These are phyloP conservation scores for Ruditapes philippinarum DNA, from an alignment of 1,140 invertebrate genomes.

Conservation along the genomic window DNA sequence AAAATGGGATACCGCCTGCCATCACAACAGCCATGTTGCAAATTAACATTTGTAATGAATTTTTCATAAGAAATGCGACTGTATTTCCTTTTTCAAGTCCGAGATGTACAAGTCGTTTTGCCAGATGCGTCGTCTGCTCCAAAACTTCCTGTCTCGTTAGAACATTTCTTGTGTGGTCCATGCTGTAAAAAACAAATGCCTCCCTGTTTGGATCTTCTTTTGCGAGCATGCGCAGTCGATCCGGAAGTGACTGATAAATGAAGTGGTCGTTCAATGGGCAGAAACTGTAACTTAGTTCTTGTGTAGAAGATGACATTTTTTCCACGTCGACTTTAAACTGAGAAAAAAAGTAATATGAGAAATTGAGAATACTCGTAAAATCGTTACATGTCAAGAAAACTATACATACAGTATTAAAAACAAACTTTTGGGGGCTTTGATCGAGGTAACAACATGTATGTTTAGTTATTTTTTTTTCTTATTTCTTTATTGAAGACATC, in stretches of 20 bases:
- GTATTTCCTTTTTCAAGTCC: slow-evolving; percentile 28
- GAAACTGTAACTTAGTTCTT: slow-evolving; percentile 33
- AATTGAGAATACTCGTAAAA: too few relatives aligned
- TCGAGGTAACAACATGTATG: too few relatives aligned
- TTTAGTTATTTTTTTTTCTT: too few relatives aligned
- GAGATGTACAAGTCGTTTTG: background rate
- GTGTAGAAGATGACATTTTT: background rate
- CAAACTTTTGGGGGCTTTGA: too few relatives aligned
- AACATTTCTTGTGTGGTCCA: background rate
- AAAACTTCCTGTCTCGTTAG: slow-evolving; percentile 41
- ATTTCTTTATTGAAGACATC: too few relatives aligned
- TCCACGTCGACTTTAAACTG: background rate
- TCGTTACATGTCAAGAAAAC: too few relatives aligned
- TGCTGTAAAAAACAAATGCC: slow-evolving; percentile 51
- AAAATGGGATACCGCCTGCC: slow-evolving; percentile 53
- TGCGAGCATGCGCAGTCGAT: background rate
- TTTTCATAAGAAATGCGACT: slow-evolving; percentile 37
- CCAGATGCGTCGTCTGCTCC: background rate
- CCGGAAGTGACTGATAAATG: slow-evolving; percentile 37
- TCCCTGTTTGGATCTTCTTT: slow-evolving; percentile 14
- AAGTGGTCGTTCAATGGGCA: background rate
- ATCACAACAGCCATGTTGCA: background rate
- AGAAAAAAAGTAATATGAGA: too few relatives aligned
- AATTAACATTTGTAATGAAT: slow-evolving; percentile 48
- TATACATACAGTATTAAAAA: too few relatives aligned